Percentiles rank a stretch among this genome's conserved stretches.
phyloP scores from a whole-genome alignment of 2,888 invertebrate genomes.

The Neoitamus cyanurus region DNA sequence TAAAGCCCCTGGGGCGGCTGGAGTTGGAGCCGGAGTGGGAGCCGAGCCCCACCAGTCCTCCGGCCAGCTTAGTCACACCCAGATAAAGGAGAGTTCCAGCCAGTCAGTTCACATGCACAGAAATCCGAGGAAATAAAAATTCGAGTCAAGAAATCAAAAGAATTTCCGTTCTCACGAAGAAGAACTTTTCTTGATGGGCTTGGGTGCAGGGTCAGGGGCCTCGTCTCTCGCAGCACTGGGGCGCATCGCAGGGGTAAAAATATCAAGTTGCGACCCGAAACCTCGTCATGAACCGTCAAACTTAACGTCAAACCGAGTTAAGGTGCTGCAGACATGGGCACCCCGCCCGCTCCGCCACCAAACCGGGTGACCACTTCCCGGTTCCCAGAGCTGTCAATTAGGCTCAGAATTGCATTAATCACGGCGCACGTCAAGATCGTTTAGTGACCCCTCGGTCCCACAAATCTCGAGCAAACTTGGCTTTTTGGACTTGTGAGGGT shows the following conservation, averaged over 20 bases:
- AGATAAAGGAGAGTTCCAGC: not conserved
- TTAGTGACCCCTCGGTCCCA: not conserved
- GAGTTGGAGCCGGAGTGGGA: not conserved
- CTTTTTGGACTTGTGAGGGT: not conserved
- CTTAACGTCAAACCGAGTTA: slow-evolving; percentile 38
- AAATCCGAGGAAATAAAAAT: slow-evolving; percentile 38
- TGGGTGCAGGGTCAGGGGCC: not conserved
- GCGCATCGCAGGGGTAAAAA: not conserved
- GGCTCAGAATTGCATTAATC: slow-evolving; percentile 28
- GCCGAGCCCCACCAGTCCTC: too few species aligned
- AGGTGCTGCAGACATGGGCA: slow-evolving; percentile 8
- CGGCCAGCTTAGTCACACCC: not conserved
- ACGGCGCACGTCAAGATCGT: slow-evolving; percentile 20
- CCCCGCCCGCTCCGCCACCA: not conserved
- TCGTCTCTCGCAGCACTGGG: not conserved
- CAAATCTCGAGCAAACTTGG: not conserved
- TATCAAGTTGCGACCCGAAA: slow-evolving; percentile 36
- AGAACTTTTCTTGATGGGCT: not conserved
- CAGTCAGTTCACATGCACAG: not conserved
- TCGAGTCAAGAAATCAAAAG: slow-evolving; percentile 38
- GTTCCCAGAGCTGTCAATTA: slow-evolving; percentile 42
- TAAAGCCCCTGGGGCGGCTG: not conserved
- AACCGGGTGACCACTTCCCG: not conserved
- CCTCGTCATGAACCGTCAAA: slow-evolving; percentile 38
- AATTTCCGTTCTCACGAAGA: not conserved